Evolutionary conservation across 2,113 vertebrate genomes (phyloP).

Genomic region (Carollia perspicillata): DNA sequence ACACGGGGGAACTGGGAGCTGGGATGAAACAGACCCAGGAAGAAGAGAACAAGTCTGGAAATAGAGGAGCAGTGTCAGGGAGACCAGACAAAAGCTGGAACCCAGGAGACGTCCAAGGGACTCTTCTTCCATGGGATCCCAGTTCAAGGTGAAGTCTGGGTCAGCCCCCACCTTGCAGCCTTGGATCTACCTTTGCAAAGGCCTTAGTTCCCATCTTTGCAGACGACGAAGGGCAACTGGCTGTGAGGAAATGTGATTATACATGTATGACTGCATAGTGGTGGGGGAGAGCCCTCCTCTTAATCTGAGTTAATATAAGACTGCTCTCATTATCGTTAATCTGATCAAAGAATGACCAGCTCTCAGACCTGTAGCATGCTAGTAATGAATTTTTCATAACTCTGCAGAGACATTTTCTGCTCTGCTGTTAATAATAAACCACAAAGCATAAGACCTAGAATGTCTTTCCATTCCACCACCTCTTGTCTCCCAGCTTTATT

Average conservation of each 20-base stretch:
- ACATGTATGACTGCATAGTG: background rate
- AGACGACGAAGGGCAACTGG: background rate
- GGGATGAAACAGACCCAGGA: background rate
- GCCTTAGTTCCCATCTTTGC: background rate
- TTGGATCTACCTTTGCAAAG: background rate
- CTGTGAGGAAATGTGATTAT: slow-evolving; percentile 4
- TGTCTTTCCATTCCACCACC: background rate
- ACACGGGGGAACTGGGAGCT: background rate
- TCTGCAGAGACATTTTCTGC: slow-evolving; percentile 60
- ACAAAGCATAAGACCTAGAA: slow-evolving; percentile 27
- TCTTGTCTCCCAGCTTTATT: background rate
- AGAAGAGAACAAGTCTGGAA: background rate
- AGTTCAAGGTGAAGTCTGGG: background rate
- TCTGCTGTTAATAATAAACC: slow-evolving; percentile 59
- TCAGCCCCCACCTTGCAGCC: background rate
- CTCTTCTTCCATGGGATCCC: background rate
- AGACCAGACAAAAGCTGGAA: background rate
- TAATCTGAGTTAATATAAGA: slow-evolving; percentile 58
- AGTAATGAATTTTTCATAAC: slow-evolving; percentile 72
- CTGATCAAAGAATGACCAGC: slow-evolving; percentile 65
- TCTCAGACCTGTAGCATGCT: slow-evolving; percentile 37
- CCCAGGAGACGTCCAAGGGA: background rate
- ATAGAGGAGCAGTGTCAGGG: background rate
- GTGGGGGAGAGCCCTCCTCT: slow-evolving; percentile 19
- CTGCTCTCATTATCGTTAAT: slow-evolving; percentile 60